These are phyloP conservation scores for Oceanodroma leucorhoa DNA, from an alignment of 2,797 vertebrate species.

Conservation along the genomic window DNA sequence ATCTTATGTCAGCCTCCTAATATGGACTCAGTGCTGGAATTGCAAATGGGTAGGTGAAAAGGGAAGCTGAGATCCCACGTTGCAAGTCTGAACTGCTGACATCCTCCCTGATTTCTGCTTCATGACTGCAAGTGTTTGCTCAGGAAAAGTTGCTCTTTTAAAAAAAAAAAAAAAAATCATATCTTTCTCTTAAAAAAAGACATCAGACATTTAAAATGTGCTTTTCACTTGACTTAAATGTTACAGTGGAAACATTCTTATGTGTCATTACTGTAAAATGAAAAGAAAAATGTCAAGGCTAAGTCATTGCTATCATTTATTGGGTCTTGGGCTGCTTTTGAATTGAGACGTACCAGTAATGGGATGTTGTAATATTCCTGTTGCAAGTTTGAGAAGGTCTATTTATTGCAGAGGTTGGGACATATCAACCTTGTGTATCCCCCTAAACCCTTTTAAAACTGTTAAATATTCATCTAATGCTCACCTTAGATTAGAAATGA, in stretches of 20 bases:
- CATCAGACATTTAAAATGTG: background rate
- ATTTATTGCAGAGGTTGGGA: background rate
- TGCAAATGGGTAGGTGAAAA: background rate
- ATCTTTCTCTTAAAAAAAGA: background rate
- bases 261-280: conserved; percentile 11
- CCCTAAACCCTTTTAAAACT: background rate
- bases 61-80: background rate
- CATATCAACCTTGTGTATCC: background rate
- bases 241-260: background rate
- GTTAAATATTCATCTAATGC: background rate
- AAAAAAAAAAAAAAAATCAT: background rate
- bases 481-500: background rate
- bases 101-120: background rate
- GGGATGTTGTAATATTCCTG: background rate
- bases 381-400: background rate
- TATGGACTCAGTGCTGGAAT: background rate
- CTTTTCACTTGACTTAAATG: conserved; percentile 32
- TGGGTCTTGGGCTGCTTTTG: background rate
- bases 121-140: background rate
- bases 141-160: background rate
- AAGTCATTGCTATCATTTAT: conserved; percentile 11
- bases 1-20: background rate
- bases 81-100: background rate
- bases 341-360: background rate
- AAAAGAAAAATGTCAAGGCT: conserved; percentile 26